These are phyloP conservation scores for Rousettus leschenaultii DNA, from an alignment of 2,113 vertebrate species.

Conservation along the genomic window DNA sequence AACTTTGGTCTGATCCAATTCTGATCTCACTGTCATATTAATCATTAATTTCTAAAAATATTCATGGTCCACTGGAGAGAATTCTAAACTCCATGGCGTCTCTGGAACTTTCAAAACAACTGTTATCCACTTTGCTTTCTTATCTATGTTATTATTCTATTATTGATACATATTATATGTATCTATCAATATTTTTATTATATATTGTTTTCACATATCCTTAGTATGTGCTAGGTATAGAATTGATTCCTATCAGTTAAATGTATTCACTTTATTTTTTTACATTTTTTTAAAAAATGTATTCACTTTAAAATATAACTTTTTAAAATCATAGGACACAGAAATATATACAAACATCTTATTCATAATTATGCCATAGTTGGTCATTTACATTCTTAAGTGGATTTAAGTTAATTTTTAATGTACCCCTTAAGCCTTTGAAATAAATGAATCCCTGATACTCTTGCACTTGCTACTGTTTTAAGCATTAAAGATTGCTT, in stretches of 20 bases:
- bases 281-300: neutral
- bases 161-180: neutral
- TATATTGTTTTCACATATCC: neutral
- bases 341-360: neutral
- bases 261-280: neutral
- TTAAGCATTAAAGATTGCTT: neutral
- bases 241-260: neutral
- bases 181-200: neutral
- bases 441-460: neutral
- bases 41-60: slow-evolving; percentile 39
- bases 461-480: neutral
- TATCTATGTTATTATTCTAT: neutral
- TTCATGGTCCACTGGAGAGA: neutral
- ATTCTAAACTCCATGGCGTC: neutral
- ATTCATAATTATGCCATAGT: neutral
- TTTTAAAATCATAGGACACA: neutral
- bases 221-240: neutral
- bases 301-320: neutral
- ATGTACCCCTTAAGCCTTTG: neutral
- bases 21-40: neutral
- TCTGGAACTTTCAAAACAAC: neutral
- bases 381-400: neutral
- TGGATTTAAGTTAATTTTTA: neutral
- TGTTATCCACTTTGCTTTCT: neutral
- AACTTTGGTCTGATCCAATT: slow-evolving; percentile 35